phyloP scores from a whole-genome alignment of 2,797 vertebrate species.

The Onychomys arenicola region DNA sequence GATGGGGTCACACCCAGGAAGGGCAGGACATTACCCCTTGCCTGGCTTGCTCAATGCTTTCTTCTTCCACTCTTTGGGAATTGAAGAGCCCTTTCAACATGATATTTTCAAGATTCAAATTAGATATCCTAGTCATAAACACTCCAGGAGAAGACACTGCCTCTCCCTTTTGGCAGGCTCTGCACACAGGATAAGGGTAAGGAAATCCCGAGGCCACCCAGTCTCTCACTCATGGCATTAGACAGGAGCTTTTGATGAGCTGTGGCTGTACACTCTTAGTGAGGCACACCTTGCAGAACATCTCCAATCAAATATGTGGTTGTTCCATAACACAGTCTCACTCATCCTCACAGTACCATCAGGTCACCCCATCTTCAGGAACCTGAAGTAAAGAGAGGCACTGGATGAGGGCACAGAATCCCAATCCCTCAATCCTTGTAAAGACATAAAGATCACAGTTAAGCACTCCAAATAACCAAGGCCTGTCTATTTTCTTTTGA shows the following conservation, averaged over 20 bases:
- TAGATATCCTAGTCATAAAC: neutral
- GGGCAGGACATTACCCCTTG: neutral
- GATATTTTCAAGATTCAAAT: constrained; percentile 17
- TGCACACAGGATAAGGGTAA: neutral
- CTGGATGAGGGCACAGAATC: neutral
- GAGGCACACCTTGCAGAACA: neutral
- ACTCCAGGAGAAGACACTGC: neutral
- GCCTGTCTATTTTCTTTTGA: constrained; percentile 7
- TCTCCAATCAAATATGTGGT: too few relatives aligned
- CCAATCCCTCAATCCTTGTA: neutral
- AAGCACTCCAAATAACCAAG: neutral
- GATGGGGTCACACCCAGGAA: neutral
- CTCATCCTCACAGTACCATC: neutral
- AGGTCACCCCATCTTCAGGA: neutral
- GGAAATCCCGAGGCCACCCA: neutral
- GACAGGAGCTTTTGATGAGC: neutral
- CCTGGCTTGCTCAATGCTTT: neutral
- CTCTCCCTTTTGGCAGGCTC: neutral
- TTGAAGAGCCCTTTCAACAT: constrained; percentile 17
- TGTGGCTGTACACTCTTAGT: neutral
- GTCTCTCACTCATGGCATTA: neutral
- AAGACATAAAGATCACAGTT: neutral
- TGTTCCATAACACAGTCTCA: neutral
- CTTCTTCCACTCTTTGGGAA: neutral
- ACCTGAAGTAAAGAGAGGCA: neutral